Base-by-base conservation (phyloP, 2,113 vertebrate genomes). In the Casuarius casuarius region DNA sequence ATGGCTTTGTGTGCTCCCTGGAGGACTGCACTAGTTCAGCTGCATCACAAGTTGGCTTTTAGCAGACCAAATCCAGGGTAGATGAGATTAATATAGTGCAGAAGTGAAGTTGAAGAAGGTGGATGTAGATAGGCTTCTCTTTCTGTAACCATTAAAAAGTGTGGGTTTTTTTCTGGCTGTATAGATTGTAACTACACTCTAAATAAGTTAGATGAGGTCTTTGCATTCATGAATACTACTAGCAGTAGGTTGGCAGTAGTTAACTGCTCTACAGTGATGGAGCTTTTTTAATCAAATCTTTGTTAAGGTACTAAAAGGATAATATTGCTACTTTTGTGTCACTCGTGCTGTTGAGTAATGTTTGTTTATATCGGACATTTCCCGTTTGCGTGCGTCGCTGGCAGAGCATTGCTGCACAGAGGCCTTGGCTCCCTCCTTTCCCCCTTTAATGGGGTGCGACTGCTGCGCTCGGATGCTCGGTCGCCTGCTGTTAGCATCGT, bases 401-500 rank as follows among this genome's bases (percentile, higher is more conserved):
- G 35, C 49, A 9, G 42, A 7, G 49, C 89, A 33, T 31, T 84
- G 89, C 72, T 56, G 20, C 78, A 79, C 71, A 58, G 87, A 94
- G 48, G 76, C 10, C 26, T 84, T 84, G 52, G 17, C 33, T 74
- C 76, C 9, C 38, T 52, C 79, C 80, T 77, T 75, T 82, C 71
- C 62, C 59, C 23, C 66, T 91, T 72, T 90, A 90, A 79, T 44
- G 67, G 85, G 90, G 94, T 40, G 85, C 2, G 3, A 51, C 75
- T 48, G 58, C 87, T 82, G 20, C 74, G 87, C 20, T 63, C 85
- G 91, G 42, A 91, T 42, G 59, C 44, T 92, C 71, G 22, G 65
- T 85, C 72, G 48, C 84, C 75, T 94, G 90, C 62, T 83, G 66
- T 67, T 96, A 65, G 83, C 90, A 86, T 87, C 20, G 17, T 40